Evolutionary conservation across 2,797 vertebrate species (phyloP).

Genomic region (Cyclopterus lumpus): DNA sequence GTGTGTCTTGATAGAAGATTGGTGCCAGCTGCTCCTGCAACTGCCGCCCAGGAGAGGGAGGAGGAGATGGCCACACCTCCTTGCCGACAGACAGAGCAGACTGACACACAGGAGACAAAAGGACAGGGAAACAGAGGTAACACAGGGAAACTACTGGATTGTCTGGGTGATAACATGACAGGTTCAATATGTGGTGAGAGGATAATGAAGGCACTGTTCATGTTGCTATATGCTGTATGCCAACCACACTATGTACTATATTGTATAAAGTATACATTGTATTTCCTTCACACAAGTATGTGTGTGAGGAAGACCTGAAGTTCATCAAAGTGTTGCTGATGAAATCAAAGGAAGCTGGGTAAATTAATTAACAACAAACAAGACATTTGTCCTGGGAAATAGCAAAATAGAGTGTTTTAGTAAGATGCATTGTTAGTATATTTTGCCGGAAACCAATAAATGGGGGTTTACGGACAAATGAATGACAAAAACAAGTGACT

Average conservation of each 20-base stretch:
- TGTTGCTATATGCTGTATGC: neutral
- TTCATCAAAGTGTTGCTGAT: neutral
- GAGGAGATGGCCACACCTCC: too few relatives aligned
- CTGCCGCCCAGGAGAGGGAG: too few relatives aligned
- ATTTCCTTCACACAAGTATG: neutral
- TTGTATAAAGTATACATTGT: neutral
- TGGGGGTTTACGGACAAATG: slow-evolving; percentile 32
- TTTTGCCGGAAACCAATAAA: slow-evolving; percentile 37
- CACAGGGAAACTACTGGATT: too few relatives aligned
- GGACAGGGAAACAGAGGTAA: too few relatives aligned
- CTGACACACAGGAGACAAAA: too few relatives aligned
- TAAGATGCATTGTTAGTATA: neutral
- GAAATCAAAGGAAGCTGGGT: neutral
- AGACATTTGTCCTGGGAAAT: slow-evolving; percentile 7
- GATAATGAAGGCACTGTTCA: neutral
- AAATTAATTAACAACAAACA: slow-evolving; percentile 1
- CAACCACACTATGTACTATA: neutral
- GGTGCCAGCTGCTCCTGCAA: too few relatives aligned
- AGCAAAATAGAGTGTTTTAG: neutral
- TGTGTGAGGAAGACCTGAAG: neutral
- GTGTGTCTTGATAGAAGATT: too few relatives aligned
- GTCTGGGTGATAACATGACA: too few relatives aligned
- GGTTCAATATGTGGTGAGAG: neutral
- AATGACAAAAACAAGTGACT: slow-evolving; percentile 35
- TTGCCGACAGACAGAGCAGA: too few relatives aligned